Base-by-base conservation (phyloP, 2,113 vertebrate genomes). In the Ivindomyrus marchei region DNA sequence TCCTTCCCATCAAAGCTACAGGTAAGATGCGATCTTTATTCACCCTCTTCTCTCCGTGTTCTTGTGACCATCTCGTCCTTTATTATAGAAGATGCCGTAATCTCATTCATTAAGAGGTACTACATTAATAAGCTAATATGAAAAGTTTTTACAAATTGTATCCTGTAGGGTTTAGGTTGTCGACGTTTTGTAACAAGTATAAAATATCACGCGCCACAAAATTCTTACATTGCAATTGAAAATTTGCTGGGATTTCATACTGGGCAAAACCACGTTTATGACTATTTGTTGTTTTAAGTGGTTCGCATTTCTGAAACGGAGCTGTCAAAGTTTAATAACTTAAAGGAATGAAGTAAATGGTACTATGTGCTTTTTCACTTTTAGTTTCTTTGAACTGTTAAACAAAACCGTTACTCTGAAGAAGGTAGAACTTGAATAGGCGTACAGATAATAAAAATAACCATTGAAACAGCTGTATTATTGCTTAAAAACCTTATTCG, bases 1-100 rank as follows among this genome's bases (percentile, higher is more conserved):
- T 90, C 83, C 85, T 50, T 52, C 58, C 58, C 87, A 92, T 88
- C 93, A 50, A 90, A 93, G 93, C 95, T 94, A 96, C 95, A 96
- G 95, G 95, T 94, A 94, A 93, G 94, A 36, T n/a, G 46, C 19
- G 42, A 19, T 49, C 88, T 49, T 19, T n/a, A 89, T 11, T 31
- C 62, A 31, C 62, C 3, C 88, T 89, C 45, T 74, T 88, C 58
- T 77, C 13, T 31, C 15, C 31, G 2, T 52, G 31, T 50, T 58
- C 27, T 24, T 36, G 21, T 46, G 8, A 47, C 21, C 83, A 9
- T 47, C 21, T 85, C 8, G 45, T 45, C 0, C 42, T 46, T 45
- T 39, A 42, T 19, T 80, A 4, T 74, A 42, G 74, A 80, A 80
- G 74, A 42, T n/a, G 39, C 15, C 74, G 31, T 19, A 80, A 13